Percentiles rank a stretch among this genome's conserved stretches.
phyloP scores from a whole-genome alignment of 2,113 vertebrate genomes.

The Neodontobutis hainanensis region DNA sequence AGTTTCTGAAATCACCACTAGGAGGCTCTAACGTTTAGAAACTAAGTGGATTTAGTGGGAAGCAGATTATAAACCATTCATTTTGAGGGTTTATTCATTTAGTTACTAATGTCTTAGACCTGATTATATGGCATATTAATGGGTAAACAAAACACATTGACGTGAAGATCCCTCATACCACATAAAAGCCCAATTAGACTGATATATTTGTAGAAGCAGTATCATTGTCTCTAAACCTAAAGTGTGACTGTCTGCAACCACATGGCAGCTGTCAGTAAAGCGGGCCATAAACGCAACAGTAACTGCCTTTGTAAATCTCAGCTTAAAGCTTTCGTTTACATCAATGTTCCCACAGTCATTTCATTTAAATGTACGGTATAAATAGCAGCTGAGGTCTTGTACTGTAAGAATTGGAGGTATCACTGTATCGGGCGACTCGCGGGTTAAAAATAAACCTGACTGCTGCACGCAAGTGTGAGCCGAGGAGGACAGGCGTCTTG shows the following conservation, averaged over 20 bases:
- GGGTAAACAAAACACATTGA: too few relatives aligned
- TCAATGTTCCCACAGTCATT: slow-evolving; percentile 1
- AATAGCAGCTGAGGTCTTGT: slow-evolving; percentile 48
- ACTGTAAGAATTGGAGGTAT: slow-evolving; percentile 64
- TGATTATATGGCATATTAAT: too few relatives aligned
- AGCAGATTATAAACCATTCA: too few relatives aligned
- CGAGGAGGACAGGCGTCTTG: slow-evolving; percentile 55
- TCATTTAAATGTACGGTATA: slow-evolving; percentile 16
- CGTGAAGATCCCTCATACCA: too few relatives aligned
- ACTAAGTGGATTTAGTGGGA: too few relatives aligned
- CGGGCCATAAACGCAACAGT: background rate
- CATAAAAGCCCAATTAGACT: too few relatives aligned
- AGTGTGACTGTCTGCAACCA: background rate
- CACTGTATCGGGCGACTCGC: slow-evolving; percentile 43
- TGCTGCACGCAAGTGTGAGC: slow-evolving; percentile 62
- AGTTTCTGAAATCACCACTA: background rate
- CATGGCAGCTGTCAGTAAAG: background rate
- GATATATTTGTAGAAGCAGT: too few relatives aligned
- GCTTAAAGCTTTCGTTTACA: background rate
- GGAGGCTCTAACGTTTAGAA: background rate
- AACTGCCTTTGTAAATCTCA: background rate
- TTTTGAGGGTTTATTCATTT: background rate
- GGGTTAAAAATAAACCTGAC: slow-evolving; percentile 76
- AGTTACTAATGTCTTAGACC: too few relatives aligned
- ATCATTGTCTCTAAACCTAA: background rate